phyloP scores from a whole-genome alignment of 2,797 vertebrate species.

The Ambastaia sidthimunki region DNA sequence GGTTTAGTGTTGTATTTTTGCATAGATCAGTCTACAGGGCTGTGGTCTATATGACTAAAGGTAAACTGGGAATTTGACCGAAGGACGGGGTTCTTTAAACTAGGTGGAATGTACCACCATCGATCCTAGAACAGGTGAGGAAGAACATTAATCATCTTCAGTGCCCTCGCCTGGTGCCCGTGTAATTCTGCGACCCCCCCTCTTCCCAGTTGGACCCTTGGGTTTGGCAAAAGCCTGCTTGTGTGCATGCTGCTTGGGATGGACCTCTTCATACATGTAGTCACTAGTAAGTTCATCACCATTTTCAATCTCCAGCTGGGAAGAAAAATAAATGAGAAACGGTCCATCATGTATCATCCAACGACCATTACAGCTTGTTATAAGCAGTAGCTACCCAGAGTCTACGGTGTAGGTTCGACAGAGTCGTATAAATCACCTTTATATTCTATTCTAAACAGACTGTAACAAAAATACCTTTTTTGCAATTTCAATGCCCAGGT shows the following conservation, averaged over 20 bases:
- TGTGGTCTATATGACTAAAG: constrained; percentile 43
- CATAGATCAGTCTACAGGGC: constrained; percentile 63
- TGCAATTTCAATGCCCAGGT: constrained; percentile 80
- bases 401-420: too few relatives aligned
- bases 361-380: background rate
- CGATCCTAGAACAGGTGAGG: constrained; percentile 5
- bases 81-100: constrained; percentile 35
- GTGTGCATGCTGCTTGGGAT: constrained; percentile 87
- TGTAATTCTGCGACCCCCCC: constrained; percentile 84
- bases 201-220: constrained; percentile 86
- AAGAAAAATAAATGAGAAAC: background rate
- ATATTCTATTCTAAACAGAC: background rate
- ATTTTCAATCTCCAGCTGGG: constrained; percentile 86
- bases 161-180: constrained; percentile 81
- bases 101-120: constrained; percentile 57
- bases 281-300: constrained; percentile 87
- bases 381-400: too few relatives aligned
- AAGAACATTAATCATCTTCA: constrained; percentile 74
- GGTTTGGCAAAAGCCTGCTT: constrained; percentile 88
- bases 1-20: constrained; percentile 58
- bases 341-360: background rate
- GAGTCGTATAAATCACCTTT: background rate
- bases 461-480: constrained; percentile 78
- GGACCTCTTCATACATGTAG: constrained; percentile 88
- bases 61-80: constrained; percentile 41